Percentiles rank a stretch among this genome's conserved stretches.
These are phyloP conservation scores for Meleagris gallopavo DNA, from an alignment of 2,113 vertebrate genomes.

Conservation along the genomic window DNA sequence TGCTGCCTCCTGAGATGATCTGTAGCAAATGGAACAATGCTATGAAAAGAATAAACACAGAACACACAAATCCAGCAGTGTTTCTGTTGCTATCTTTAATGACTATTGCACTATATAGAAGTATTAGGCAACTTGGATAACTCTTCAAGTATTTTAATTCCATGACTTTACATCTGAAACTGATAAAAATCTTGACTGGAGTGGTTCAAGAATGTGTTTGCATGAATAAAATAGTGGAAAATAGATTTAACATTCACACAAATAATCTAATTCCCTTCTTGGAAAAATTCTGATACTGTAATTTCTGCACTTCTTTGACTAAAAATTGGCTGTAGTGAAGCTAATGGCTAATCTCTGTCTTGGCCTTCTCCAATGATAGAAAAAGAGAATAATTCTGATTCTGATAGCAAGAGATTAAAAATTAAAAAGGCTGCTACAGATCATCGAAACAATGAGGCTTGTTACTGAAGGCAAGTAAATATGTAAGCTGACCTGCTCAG, in stretches of 20 bases:
- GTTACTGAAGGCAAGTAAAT: neutral
- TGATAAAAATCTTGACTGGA: slow-evolving; percentile 36
- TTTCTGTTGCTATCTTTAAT: neutral
- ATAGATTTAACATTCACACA: slow-evolving; percentile 70
- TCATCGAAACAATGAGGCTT: neutral
- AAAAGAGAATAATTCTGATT: neutral
- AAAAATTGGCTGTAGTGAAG: slow-evolving; percentile 58
- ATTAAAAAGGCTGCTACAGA: neutral
- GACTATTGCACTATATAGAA: rapidly evolving
- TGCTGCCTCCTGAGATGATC: neutral
- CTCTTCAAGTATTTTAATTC: slow-evolving; percentile 29
- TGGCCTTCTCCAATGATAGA: neutral
- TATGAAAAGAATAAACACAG: slow-evolving; percentile 1
- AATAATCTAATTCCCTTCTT: slow-evolving; percentile 68
- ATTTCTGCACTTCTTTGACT: slow-evolving; percentile 59
- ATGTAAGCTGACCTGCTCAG: neutral
- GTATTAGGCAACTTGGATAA: neutral
- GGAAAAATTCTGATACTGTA: slow-evolving; percentile 47
- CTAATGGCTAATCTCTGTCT: slow-evolving; percentile 3
- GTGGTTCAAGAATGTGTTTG: slow-evolving; percentile 54
- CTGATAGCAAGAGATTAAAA: slow-evolving; percentile 36
- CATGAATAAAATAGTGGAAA: slow-evolving; percentile 68
- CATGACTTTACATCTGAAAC: slow-evolving; percentile 51
- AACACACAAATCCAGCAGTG: neutral
- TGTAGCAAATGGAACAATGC: neutral